Conservation (phyloP, 2,888 invertebrate species). For the Andrena bicolor region DNA sequence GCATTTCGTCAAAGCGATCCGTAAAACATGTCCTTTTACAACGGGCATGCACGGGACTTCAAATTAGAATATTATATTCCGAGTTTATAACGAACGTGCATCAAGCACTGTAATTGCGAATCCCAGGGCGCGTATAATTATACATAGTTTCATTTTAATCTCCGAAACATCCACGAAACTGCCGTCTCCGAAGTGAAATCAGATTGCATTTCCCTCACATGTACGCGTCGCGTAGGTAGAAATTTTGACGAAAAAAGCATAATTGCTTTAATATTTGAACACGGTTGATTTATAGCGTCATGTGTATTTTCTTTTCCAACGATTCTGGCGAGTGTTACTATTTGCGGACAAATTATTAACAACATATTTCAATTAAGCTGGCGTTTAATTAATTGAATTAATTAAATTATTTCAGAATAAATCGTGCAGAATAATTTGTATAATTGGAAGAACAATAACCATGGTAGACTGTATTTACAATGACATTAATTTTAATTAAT, state of each 20-base stretch:
- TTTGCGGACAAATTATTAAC: too few species aligned
- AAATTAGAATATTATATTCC: conserved; percentile 54
- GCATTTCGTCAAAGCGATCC: conserved; percentile 26
- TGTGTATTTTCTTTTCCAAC: not conserved
- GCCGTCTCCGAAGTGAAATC: conserved; percentile 36
- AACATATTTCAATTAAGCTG: not conserved
- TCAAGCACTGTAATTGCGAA: conserved; percentile 56
- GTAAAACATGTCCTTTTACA: conserved; percentile 7
- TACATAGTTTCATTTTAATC: conserved; percentile 51
- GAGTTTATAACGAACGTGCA: conserved; percentile 45
- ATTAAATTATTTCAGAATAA: too few species aligned
- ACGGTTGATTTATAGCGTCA: not conserved
- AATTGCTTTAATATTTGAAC: not conserved
- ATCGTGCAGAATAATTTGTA: too few species aligned
- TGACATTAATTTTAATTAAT: too few species aligned
- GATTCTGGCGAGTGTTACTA: not conserved
- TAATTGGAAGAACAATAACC: too few species aligned
- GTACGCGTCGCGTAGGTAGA: not conserved
- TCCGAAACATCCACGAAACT: conserved; percentile 32
- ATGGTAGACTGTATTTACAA: too few species aligned
- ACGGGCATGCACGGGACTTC: not conserved
- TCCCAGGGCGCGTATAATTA: conserved; percentile 49
- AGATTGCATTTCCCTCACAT: conserved; percentile 12
- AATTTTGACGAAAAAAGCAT: not conserved
- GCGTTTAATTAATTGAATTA: not conserved